These are phyloP conservation scores for Chironomus tepperi DNA, from an alignment of 1,140 invertebrate genomes.

Conservation along the genomic window DNA sequence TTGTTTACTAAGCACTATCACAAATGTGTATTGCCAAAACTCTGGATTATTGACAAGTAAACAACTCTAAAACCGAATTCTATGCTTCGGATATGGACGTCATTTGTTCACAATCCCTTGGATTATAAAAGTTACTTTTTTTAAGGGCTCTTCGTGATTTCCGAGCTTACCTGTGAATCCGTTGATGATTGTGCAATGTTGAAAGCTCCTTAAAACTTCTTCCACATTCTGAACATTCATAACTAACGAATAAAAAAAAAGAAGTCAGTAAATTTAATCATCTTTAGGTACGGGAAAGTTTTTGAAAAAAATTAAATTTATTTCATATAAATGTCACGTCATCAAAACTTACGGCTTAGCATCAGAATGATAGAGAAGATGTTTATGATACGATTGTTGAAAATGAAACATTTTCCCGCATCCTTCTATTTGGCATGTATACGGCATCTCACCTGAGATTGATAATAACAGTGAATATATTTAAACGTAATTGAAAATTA, in stretches of 20 bases:
- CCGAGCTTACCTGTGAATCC: constrained; percentile 50
- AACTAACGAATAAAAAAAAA: constrained; percentile 31
- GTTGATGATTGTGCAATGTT: constrained; percentile 77
- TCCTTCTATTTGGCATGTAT: constrained; percentile 56
- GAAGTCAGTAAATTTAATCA: too few species aligned
- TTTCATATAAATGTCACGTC: not conserved
- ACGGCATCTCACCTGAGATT: constrained; percentile 70
- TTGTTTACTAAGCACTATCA: too few species aligned
- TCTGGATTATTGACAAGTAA: too few species aligned
- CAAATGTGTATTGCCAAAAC: too few species aligned
- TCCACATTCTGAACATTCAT: constrained; percentile 67
- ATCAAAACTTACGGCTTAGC: constrained; percentile 54
- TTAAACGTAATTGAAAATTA: too few species aligned
- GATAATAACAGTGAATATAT: not conserved
- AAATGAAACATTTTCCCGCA: constrained; percentile 85
- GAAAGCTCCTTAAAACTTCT: constrained; percentile 81
- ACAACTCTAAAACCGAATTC: too few species aligned
- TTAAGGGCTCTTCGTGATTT: too few species aligned
- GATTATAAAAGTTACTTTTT: not conserved
- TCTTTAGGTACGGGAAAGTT: too few species aligned
- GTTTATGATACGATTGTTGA: constrained; percentile 86
- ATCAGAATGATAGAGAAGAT: constrained; percentile 75
- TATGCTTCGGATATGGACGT: too few species aligned
- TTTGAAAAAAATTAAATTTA: not conserved
- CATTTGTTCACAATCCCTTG: too few species aligned